Evolutionary conservation across 2,113 vertebrate species (phyloP).

Genomic region (Atlantisia rogersi): DNA sequence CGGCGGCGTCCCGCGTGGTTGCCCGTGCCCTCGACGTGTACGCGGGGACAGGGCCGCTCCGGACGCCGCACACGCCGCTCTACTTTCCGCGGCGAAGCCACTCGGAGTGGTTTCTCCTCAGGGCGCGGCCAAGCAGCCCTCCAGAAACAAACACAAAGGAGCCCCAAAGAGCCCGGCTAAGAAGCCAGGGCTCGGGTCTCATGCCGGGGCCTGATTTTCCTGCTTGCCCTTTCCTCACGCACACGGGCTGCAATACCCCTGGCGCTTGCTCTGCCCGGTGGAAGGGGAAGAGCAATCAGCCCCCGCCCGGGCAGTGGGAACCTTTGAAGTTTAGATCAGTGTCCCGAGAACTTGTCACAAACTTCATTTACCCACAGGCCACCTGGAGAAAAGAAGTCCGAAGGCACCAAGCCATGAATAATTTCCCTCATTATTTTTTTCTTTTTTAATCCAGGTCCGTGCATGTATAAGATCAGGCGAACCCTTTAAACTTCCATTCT

Average conservation of each 20-base stretch:
- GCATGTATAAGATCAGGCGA: neutral
- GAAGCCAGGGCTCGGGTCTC: neutral
- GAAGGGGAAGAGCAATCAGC: neutral
- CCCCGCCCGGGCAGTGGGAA: neutral
- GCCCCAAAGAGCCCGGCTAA: rapidly evolving
- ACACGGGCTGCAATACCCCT: rapidly evolving
- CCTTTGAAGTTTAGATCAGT: neutral
- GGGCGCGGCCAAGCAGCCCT: neutral
- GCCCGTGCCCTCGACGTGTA: neutral
- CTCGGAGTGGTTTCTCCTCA: neutral
- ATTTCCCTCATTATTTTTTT: neutral
- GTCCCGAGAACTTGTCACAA: neutral
- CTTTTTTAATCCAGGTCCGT: neutral
- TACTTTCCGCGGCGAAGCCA: neutral
- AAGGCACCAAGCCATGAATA: neutral
- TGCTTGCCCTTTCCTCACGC: neutral
- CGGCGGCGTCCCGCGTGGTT: neutral
- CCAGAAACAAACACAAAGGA: neutral
- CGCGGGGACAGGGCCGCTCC: rapidly evolving
- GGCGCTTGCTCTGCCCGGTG: neutral
- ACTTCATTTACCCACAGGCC: neutral
- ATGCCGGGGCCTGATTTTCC: neutral
- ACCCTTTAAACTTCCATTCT: neutral
- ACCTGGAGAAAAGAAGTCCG: neutral
- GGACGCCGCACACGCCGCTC: neutral